Conservation (phyloP, 1,140 invertebrate genomes). For the Nasonia longicornis region DNA sequence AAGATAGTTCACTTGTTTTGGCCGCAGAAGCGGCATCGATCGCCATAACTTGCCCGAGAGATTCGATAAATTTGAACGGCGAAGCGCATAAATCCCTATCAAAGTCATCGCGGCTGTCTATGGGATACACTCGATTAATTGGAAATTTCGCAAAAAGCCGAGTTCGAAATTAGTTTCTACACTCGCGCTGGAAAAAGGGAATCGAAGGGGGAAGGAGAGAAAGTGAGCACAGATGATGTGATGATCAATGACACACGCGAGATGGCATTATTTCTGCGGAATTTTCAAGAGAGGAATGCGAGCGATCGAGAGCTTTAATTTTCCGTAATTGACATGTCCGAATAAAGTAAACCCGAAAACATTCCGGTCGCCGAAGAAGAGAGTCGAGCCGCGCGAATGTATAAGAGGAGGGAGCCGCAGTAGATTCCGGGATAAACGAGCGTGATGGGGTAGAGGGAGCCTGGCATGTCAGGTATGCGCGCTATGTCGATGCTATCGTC, state of each 20-base stretch:
- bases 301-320: too few species aligned
- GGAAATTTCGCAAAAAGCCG: constrained; percentile 7
- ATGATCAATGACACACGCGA: neutral
- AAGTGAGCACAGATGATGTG: neutral
- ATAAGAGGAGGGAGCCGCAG: too few species aligned
- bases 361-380: neutral
- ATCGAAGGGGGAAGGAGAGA: neutral
- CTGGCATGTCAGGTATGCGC: neutral
- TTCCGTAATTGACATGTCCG: too few species aligned
- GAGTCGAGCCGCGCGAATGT: neutral
- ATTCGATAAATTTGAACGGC: constrained; percentile 9
- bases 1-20: too few species aligned
- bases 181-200: neutral
- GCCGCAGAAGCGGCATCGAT: neutral
- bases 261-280: neutral
- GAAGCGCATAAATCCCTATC: neutral
- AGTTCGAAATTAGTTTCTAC: constrained; percentile 16
- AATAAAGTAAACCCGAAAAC: too few species aligned
- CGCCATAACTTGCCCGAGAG: neutral
- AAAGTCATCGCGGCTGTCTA: neutral
- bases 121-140: constrained; percentile 21
- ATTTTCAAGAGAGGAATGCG: neutral
- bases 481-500: neutral
- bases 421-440: neutral
- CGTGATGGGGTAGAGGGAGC: neutral